phyloP scores from a whole-genome alignment of 2,888 invertebrate species.

The Chromoteleia sp. region DNA sequence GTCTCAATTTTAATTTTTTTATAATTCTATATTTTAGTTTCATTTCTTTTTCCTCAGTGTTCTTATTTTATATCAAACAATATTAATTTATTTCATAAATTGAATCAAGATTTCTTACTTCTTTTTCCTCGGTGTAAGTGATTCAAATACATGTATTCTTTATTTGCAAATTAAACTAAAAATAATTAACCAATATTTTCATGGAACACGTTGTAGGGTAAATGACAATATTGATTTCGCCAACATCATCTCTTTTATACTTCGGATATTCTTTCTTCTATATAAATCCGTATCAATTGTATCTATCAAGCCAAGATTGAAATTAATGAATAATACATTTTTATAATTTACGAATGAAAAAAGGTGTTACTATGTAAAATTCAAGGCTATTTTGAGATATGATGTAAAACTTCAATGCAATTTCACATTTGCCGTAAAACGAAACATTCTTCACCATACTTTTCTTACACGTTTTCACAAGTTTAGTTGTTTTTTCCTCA shows the following conservation, averaged over 20 bases:
- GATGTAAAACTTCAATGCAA: slow-evolving; percentile 17
- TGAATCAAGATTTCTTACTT: too few species aligned
- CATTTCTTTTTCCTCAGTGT: too few species aligned
- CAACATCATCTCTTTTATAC: slow-evolving; percentile 6
- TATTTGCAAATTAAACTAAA: too few species aligned
- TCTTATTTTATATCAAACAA: too few species aligned
- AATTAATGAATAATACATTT: slow-evolving; percentile 48
- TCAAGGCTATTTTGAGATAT: slow-evolving; percentile 30
- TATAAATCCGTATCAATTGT: slow-evolving; percentile 35
- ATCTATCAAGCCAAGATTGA: slow-evolving; percentile 17
- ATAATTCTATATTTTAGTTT: too few species aligned
- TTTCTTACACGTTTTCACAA: neutral
- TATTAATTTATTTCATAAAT: too few species aligned
- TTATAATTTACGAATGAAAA: slow-evolving; percentile 32
- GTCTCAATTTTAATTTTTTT: too few species aligned
- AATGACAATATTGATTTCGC: slow-evolving; percentile 11
- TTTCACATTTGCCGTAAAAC: neutral
- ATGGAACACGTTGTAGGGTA: too few species aligned
- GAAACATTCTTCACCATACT: neutral
- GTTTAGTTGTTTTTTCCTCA: too few species aligned
- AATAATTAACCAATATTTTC: too few species aligned
- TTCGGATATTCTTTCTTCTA: slow-evolving; percentile 24
- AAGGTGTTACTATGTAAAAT: slow-evolving; percentile 23
- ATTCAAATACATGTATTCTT: too few species aligned
- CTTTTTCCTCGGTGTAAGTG: too few species aligned